A percentile compares a stretch with the other conserved stretches of the same genome.
These are phyloP conservation scores for Drosophila simulans DNA, from an alignment of 1,140 invertebrate genomes.

Conservation along the genomic window DNA sequence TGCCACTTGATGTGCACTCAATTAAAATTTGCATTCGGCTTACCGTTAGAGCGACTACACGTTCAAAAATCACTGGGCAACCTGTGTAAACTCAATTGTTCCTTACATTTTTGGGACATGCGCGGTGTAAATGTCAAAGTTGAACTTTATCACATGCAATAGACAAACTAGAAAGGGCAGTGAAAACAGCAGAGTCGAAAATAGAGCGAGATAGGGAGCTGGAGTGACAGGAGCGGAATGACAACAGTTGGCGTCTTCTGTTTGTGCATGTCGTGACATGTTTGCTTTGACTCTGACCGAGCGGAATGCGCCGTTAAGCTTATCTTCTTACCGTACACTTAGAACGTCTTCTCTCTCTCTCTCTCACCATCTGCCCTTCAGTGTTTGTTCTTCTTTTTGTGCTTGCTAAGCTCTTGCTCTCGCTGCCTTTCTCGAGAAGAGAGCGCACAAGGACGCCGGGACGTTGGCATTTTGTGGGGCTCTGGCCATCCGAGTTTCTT, in stretches of 20 bases:
- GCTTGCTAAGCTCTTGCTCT: slow-evolving; percentile 4
- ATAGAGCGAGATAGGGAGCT: slow-evolving; percentile 1
- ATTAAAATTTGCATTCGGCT: slow-evolving; percentile 13
- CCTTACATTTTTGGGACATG: slow-evolving; percentile 16
- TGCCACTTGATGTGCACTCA: slow-evolving; percentile 9
- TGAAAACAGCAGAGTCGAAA: slow-evolving; percentile 14
- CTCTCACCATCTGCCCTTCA: background rate
- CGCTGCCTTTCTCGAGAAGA: background rate
- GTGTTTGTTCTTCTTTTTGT: background rate
- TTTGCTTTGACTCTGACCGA: slow-evolving; percentile 37
- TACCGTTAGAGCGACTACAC: slow-evolving; percentile 3
- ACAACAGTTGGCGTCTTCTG: slow-evolving; percentile 34
- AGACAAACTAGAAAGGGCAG: background rate
- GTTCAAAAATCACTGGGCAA: slow-evolving; percentile 2
- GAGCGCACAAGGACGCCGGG: slow-evolving; percentile 33
- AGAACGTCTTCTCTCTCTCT: background rate
- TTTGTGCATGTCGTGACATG: slow-evolving; percentile 44
- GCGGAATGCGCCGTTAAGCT: slow-evolving; percentile 13
- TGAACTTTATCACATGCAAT: slow-evolving; percentile 52
- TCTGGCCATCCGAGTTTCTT: slow-evolving; percentile 14
- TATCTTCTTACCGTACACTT: slow-evolving; percentile 15
- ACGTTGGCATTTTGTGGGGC: slow-evolving; percentile 31
- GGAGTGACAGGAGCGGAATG: slow-evolving; percentile 11
- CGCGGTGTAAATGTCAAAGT: slow-evolving; percentile 67
- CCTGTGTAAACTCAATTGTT: slow-evolving; percentile 15